A percentile compares a stretch with the other conserved stretches of the same genome.
Evolutionary conservation across 2,797 vertebrate genomes (phyloP).

Genomic region (Poeciliopsis turneri): DNA sequence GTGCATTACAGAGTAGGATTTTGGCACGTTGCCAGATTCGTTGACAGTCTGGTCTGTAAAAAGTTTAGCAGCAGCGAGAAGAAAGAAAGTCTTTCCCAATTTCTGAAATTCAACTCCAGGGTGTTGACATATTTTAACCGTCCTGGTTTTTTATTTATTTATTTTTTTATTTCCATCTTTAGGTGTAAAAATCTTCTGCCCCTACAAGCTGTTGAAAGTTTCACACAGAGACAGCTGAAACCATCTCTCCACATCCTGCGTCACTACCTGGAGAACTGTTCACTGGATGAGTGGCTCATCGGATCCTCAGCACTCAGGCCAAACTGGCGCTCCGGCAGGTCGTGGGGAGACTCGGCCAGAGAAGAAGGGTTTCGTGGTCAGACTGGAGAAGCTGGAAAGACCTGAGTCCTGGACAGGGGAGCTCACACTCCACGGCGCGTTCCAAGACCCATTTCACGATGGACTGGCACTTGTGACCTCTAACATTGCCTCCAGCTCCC

Average conservation of each 20-base stretch:
- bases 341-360: slow-evolving; percentile 85
- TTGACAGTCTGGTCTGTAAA: slow-evolving; percentile 40
- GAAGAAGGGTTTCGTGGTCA: slow-evolving; percentile 69
- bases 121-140: slow-evolving; percentile 19
- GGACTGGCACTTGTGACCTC: slow-evolving; percentile 67
- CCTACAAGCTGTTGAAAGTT: slow-evolving; percentile 53
- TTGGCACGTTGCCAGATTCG: slow-evolving; percentile 61
- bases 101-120: slow-evolving; percentile 16
- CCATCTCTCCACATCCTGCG: slow-evolving; percentile 74
- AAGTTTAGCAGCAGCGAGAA: slow-evolving; percentile 22
- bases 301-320: slow-evolving; percentile 88
- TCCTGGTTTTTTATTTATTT: slow-evolving; percentile 9
- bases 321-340: slow-evolving; percentile 86
- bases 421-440: slow-evolving; percentile 71
- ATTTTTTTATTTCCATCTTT: slow-evolving; percentile 41
- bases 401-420: slow-evolving; percentile 78
- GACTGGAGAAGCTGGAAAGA: slow-evolving; percentile 71
- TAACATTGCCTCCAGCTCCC: slow-evolving; percentile 60
- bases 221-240: slow-evolving; percentile 32
- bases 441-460: slow-evolving; percentile 64
- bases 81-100: neutral
- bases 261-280: slow-evolving; percentile 80
- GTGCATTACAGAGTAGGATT: slow-evolving; percentile 59
- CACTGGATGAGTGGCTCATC: slow-evolving; percentile 89
- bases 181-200: slow-evolving; percentile 79